Percentiles rank a stretch among this genome's conserved stretches.
These are phyloP conservation scores for Mormoops blainvillei DNA, from an alignment of 2,113 vertebrate species.

Conservation along the genomic window DNA sequence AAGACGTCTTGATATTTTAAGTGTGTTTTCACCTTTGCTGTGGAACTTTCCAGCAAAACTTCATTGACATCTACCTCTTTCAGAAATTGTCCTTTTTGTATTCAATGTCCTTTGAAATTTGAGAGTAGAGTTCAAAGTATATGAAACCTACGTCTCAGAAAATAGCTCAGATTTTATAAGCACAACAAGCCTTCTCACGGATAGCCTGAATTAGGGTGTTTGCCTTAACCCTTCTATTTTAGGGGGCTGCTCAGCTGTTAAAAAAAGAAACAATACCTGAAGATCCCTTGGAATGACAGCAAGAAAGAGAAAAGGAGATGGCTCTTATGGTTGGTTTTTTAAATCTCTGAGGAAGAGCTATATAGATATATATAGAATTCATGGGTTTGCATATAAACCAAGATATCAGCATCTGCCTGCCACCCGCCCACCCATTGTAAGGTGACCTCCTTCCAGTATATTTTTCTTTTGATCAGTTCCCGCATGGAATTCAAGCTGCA, in stretches of 20 bases:
- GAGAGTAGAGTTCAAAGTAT: background rate
- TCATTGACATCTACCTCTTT: background rate
- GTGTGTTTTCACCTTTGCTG: background rate
- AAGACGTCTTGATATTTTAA: background rate
- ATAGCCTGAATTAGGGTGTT: background rate
- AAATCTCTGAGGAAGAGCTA: background rate
- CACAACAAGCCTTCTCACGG: background rate
- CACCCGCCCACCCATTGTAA: background rate
- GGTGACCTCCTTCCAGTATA: background rate
- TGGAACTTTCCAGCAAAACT: constrained; percentile 30
- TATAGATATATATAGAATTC: background rate
- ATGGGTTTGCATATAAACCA: background rate
- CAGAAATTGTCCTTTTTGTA: background rate
- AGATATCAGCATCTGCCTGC: background rate
- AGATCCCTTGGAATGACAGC: background rate
- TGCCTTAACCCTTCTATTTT: background rate
- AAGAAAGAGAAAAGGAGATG: background rate
- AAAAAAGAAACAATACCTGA: background rate
- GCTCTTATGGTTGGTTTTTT: background rate
- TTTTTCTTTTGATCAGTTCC: background rate
- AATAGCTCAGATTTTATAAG: background rate
- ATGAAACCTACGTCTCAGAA: background rate
- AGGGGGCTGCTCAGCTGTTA: background rate
- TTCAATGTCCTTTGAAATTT: background rate
- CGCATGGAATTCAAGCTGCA: background rate